These are phyloP conservation scores for Pseudomyrmex sp. DNA, from an alignment of 1,140 invertebrate species.

Conservation along the genomic window DNA sequence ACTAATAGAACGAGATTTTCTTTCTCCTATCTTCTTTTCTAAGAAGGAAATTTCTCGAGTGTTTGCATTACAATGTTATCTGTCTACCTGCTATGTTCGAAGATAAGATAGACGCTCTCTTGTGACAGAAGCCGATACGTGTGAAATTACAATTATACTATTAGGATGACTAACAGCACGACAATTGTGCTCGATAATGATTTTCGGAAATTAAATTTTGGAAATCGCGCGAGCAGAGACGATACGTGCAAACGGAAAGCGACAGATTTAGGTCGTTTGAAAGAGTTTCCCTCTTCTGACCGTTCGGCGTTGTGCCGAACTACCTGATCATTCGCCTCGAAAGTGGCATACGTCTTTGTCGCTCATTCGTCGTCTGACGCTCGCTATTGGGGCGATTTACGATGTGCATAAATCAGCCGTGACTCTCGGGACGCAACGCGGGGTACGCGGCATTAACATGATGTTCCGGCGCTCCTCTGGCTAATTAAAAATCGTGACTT, in stretches of 20 bases:
- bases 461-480: not conserved
- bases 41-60: not conserved
- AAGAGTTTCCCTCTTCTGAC: slow-evolving; percentile 69
- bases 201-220: not conserved
- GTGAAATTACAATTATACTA: too few relatives aligned
- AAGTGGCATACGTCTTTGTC: slow-evolving; percentile 65
- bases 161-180: too few relatives aligned
- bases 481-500: slow-evolving; percentile 50
- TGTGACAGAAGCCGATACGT: too few relatives aligned
- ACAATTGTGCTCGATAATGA: too few relatives aligned
- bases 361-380: slow-evolving; percentile 47
- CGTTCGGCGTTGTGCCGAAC: slow-evolving; percentile 60
- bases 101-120: too few relatives aligned
- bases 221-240: slow-evolving; percentile 34
- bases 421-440: slow-evolving; percentile 51
- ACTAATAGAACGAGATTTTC: slow-evolving; percentile 32
- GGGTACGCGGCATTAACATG: slow-evolving; percentile 33
- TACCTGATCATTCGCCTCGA: slow-evolving; percentile 59
- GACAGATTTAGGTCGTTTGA: slow-evolving; percentile 67
- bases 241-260: slow-evolving; percentile 67
- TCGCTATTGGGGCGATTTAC: slow-evolving; percentile 58
- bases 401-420: slow-evolving; percentile 56
- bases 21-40: not conserved
- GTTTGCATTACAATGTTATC: too few relatives aligned
- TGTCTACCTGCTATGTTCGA: too few relatives aligned